phyloP scores from a whole-genome alignment of 1,140 invertebrate species.

The Tetragonula clypearis region DNA sequence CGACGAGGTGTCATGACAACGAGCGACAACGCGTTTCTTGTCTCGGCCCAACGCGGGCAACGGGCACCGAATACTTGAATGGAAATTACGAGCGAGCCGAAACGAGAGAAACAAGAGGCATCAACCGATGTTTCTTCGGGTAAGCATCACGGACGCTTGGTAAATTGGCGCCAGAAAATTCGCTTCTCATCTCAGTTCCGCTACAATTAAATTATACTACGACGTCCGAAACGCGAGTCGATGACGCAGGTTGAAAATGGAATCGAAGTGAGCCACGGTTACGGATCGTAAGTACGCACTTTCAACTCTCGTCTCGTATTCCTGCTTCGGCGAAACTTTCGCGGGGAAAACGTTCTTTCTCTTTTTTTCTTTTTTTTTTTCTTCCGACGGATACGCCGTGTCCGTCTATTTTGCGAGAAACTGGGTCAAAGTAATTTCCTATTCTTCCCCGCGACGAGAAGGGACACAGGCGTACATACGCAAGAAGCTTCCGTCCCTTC shows the following conservation, averaged over 20 bases:
- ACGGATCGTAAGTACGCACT: neutral
- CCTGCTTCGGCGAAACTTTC: neutral
- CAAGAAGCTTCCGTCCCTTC: neutral
- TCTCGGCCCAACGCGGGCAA: neutral
- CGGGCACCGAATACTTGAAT: neutral
- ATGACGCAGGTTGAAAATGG: neutral
- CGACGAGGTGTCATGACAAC: neutral
- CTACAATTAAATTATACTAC: neutral
- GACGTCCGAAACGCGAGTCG: neutral
- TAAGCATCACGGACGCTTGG: constrained; percentile 35
- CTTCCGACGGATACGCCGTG: too few species aligned
- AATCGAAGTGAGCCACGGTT: neutral
- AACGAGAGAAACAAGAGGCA: neutral
- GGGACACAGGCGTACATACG: neutral
- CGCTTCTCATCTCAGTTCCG: neutral
- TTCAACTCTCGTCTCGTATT: neutral
- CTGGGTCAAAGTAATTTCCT: constrained; percentile 13
- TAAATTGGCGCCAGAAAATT: constrained; percentile 68
- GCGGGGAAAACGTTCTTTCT: neutral
- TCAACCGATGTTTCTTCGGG: neutral
- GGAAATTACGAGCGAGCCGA: constrained; percentile 19
- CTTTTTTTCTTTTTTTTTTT: neutral
- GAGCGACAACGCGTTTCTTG: neutral
- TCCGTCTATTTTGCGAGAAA: neutral
- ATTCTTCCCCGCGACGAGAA: neutral